Evolutionary conservation across 2,113 vertebrate genomes (phyloP), one percentile per base, ranked within the genome.

Genomic region (Mugil cephalus): DNA sequence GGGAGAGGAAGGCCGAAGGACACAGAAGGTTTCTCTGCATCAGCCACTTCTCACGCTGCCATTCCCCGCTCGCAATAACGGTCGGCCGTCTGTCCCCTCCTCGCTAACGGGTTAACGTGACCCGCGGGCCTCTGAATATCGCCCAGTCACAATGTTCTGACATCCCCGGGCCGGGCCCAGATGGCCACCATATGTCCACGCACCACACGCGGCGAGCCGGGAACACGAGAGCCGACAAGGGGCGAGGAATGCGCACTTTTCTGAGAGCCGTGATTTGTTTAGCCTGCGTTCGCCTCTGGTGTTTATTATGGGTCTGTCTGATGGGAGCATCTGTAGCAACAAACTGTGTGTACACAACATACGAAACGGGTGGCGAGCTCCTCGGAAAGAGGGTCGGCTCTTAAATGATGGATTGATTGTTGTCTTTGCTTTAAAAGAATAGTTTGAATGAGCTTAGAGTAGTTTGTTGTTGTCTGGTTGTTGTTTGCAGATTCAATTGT

Each of bases 131-230:
- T 61, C 54, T 30, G 74, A 87, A 76, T 60, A 61, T 62, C 47
- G 70, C 82, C 75, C 74, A 30, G 79, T 75, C 80, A 55, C 80
- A 74, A 68, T 65, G 74, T 78, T 64, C 87, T 79, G 77, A 77
- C 79, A 17, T 77, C 77, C 56, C 81, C 55, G 80, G 62, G 56
- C 53, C 68, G 4, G n/a, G 30, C 40, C 71, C 92, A 93, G 92
- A 93, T 93, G 93, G 92, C 54, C 74, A 18, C 89, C 89, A 93
- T 92, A 90, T 93, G 93, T 84, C 86, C 46, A 12, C 11, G 17
- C 79, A 47, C 58, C 77, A 64, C 45, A 48, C 40, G 76, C 67
- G 64, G 70, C n/a, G 47, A 84, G 84, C 65, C 21, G 62, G 73
- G 59, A 80, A 84, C 62, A 21, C 40, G 36, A 70, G 71, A 58